Conservation (phyloP, 2,888 invertebrate species). For the Chromoteleia sp. region DNA sequence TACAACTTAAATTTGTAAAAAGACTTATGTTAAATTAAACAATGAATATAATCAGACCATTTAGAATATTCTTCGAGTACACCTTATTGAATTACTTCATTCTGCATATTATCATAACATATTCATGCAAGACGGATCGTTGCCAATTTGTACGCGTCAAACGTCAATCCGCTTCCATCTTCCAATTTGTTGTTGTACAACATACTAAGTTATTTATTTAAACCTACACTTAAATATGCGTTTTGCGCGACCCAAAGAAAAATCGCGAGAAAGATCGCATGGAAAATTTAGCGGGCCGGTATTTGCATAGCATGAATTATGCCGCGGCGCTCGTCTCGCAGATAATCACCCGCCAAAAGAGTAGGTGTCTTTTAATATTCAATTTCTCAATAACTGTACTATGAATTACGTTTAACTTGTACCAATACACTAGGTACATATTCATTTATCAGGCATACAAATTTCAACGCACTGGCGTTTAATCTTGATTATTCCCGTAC, state of each 20-base stretch:
- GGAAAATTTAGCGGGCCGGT: slow-evolving; percentile 17
- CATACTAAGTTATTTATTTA: slow-evolving; percentile 40
- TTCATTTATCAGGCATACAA: slow-evolving; percentile 69
- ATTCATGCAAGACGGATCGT: slow-evolving; percentile 32
- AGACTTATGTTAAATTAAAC: slow-evolving; percentile 26
- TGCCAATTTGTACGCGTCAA: slow-evolving; percentile 49
- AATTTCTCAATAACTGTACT: slow-evolving; percentile 67
- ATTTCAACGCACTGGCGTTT: slow-evolving; percentile 68
- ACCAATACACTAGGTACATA: slow-evolving; percentile 63
- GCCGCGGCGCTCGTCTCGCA: slow-evolving; percentile 10
- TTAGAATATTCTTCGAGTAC: slow-evolving; percentile 12
- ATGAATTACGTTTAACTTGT: slow-evolving; percentile 62
- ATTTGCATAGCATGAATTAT: slow-evolving; percentile 61
- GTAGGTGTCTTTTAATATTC: slow-evolving; percentile 67
- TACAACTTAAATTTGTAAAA: not conserved
- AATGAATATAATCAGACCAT: slow-evolving; percentile 40
- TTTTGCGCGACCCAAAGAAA: slow-evolving; percentile 5
- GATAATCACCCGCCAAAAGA: slow-evolving; percentile 55
- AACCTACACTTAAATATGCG: slow-evolving; percentile 12
- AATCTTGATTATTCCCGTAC: slow-evolving; percentile 67
- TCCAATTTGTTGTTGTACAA: slow-evolving; percentile 25
- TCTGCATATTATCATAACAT: slow-evolving; percentile 37
- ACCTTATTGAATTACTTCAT: slow-evolving; percentile 32
- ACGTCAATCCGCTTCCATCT: slow-evolving; percentile 42
- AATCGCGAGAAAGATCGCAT: slow-evolving; percentile 13